These are phyloP conservation scores for Pseudorectes ferrugineus DNA, from an alignment of 2,113 vertebrate genomes.

Conservation along the genomic window DNA sequence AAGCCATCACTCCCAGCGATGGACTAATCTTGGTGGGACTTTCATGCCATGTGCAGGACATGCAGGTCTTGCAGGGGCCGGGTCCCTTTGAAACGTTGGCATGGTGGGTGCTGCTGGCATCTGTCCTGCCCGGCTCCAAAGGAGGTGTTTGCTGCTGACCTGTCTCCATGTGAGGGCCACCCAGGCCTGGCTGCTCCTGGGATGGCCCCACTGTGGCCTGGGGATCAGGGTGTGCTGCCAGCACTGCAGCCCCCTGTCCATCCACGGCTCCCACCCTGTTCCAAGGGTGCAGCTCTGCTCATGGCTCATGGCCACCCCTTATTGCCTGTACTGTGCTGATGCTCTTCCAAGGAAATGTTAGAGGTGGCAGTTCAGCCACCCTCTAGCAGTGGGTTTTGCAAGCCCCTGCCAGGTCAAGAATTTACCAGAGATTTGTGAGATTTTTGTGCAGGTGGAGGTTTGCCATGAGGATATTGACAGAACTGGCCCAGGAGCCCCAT, in stretches of 20 bases:
- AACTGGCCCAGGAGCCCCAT: neutral
- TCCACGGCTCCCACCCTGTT: accelerated
- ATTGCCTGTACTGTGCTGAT: accelerated
- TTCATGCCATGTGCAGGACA: accelerated
- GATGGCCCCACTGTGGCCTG: neutral
- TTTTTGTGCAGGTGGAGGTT: neutral
- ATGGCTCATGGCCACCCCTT: neutral
- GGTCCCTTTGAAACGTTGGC: neutral
- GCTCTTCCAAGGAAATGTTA: neutral
- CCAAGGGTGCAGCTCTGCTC: neutral
- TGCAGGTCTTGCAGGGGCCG: neutral
- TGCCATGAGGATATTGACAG: neutral
- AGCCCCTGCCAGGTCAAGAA: neutral
- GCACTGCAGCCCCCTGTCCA: neutral
- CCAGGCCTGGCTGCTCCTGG: neutral
- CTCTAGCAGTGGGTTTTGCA: neutral
- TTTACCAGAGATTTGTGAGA: neutral
- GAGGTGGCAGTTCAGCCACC: neutral
- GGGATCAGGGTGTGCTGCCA: neutral
- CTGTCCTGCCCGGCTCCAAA: neutral
- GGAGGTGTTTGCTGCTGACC: neutral
- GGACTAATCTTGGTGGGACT: neutral
- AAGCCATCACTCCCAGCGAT: accelerated
- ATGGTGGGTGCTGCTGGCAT: neutral
- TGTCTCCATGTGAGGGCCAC: neutral